phyloP scores from a whole-genome alignment of 1,140 invertebrate genomes.

The Drosophila trapezifrons region DNA sequence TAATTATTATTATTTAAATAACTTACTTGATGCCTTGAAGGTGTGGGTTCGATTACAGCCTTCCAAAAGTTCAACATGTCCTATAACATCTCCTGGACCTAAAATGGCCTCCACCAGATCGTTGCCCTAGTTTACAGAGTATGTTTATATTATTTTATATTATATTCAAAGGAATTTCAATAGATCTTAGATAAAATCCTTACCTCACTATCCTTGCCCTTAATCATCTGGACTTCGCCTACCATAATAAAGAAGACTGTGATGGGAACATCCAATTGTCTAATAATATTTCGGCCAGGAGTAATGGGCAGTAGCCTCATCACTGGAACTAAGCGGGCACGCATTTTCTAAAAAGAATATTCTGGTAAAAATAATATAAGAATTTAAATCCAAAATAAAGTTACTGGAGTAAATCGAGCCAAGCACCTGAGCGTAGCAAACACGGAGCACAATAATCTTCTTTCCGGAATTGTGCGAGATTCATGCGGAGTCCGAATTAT shows the following conservation, averaged over 20 bases:
- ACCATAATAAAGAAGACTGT: constrained; percentile 43
- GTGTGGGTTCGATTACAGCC: constrained; percentile 13
- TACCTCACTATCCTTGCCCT: constrained; percentile 2
- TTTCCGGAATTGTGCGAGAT: constrained; percentile 34
- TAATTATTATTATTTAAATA: too few relatives aligned
- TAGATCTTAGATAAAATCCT: background rate
- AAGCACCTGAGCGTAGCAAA: constrained; percentile 50
- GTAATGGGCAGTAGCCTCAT: constrained; percentile 30
- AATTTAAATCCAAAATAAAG: too few relatives aligned
- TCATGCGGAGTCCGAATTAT: constrained; percentile 43
- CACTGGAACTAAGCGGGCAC: constrained; percentile 52
- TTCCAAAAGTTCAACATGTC: constrained; percentile 45
- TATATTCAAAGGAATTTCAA: background rate
- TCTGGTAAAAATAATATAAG: background rate
- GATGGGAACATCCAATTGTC: constrained; percentile 26
- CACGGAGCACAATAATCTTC: constrained; percentile 34
- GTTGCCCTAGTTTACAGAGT: background rate
- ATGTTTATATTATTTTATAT: background rate
- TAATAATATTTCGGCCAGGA: constrained; percentile 41
- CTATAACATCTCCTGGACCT: constrained; percentile 60
- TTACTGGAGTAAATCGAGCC: constrained; percentile 32
- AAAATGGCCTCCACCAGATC: constrained; percentile 15
- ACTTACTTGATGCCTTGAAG: constrained; percentile 43
- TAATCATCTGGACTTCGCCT: constrained; percentile 49
- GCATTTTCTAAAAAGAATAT: constrained; percentile 32